Base-by-base conservation (phyloP, 2,888 invertebrate genomes). In the Chrysodeixis includens region DNA sequence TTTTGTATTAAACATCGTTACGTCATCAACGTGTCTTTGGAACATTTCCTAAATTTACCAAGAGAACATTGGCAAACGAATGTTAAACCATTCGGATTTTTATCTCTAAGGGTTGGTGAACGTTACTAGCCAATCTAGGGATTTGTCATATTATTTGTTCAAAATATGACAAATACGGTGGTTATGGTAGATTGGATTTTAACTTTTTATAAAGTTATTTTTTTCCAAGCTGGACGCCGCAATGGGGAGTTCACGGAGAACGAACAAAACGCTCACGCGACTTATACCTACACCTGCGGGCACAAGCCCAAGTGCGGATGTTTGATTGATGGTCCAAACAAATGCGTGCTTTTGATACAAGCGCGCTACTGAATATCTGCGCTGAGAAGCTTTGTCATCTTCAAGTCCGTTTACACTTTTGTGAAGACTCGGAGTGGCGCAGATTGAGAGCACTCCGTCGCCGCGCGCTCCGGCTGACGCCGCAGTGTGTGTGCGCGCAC, bases 271-370 rank as follows among this genome's bases (percentile, higher is more conserved):
- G 44, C 52, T 57, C 66, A 56, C 53, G 59, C 40, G 59, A 70
- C 66, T 74, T 70, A 62, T 60, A 66, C 51, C 60, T 69, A 53
- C 49, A 57, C 57, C 57, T 46, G 46, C 54, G 51, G 22, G 12
- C 14, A 40, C 14, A 6, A 26, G 22, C 56, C 18, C 35, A 7
- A 20, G 8, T 12, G n/a, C 46, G 30, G 14, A 59, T 56, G 40
- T 51, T 54, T 55, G 46, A 71, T 46, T 32, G 57, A 61, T 61
- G 60, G 35, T 22, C 55, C 9, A 32, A 49, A 53, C 53, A 63
- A 46, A 30, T 20, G 20, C 22, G 30, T 49, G 54, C n/a, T 40
- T 16, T 54, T 32, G 55, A 58, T 54, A 55, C 53, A 62, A 51
- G 49, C 32, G 40, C 35, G 51, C 14, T 53, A 62, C 51, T 57